Evolutionary conservation across 2,113 vertebrate genomes (phyloP), one percentile per base, ranked within the genome.

Genomic region (Aix galericulata): DNA sequence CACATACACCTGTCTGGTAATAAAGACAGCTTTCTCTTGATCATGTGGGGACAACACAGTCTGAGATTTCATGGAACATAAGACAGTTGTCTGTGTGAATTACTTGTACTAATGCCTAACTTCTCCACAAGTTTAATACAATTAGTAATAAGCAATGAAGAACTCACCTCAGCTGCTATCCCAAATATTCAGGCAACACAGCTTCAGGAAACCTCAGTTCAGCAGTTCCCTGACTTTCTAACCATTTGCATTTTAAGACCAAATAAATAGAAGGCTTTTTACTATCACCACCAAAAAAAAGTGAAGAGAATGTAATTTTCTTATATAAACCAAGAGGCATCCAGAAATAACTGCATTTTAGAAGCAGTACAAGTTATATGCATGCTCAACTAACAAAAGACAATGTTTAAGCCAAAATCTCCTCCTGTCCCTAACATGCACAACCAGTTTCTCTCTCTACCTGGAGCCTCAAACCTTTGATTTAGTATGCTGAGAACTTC

Each of bases 41-140:
- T n/a, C 27, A 63, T 3, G 2, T 6, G 73, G 21, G 17, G 13
- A 56, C 17, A 80, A 44, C 2, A 48, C 1, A 83, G 12, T 38
- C 59, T 64, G 55, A 91, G 36, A 95, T 56, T 78, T 75, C 56
- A 71, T 18, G 77, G 10, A 15, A 44, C 0, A 69, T 17, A 66
- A 50, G 58, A 44, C 78, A 75, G 64, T 1, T 26, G 34, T 52
- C 32, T 26, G 8, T 50, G 23, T 71, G 17, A 91, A 69, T 53
- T 67, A 88, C 25, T 71, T 56, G 13, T 58, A 82, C 11, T 46
- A 85, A 59, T 9, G 8, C 50, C 16, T 82, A 81, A 77, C 20
- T 55, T 38, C 6, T 59, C 20, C 64, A 21, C 4, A 40, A 81
- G 9, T 44, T 90, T 29, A 52, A 68, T 32, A 18, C 0, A 0